A percentile compares a stretch with the other conserved stretches of the same genome.
Conservation (phyloP, 1,140 invertebrate species). For the Macrobrachium nipponense region DNA sequence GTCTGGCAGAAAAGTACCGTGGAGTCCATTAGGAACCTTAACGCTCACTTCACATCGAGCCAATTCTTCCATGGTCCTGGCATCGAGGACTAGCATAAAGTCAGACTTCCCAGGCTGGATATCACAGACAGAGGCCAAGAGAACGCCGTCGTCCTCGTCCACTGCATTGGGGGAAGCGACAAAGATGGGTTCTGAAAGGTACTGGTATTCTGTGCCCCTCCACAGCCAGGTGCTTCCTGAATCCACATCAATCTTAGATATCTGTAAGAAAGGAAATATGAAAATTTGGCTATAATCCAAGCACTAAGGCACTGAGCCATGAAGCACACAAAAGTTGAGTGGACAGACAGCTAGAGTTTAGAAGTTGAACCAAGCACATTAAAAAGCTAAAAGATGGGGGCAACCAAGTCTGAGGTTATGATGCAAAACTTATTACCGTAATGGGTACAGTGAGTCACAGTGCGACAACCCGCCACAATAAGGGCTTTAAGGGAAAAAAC, state of each 20-base stretch:
- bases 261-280: constrained; percentile 1
- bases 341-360: no score
- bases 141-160: constrained; percentile 46
- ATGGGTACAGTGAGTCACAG: no score
- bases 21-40: constrained; percentile 22
- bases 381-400: no score
- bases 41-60: constrained; percentile 23
- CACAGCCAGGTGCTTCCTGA: constrained; percentile 26
- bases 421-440: no score
- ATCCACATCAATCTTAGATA: constrained; percentile 55
- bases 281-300: background rate
- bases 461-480: no score
- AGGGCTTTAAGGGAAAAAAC: no score
- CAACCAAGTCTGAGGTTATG: no score
- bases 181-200: constrained; percentile 43
- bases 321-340: no score
- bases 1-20: constrained; percentile 40
- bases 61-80: constrained; percentile 43
- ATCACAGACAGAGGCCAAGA: constrained; percentile 42
- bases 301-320: no score
- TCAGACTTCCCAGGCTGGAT: constrained; percentile 27
- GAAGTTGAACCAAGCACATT: no score
- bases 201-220: constrained; percentile 41
- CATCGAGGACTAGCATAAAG: constrained; percentile 49
- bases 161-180: constrained; percentile 33